These are phyloP conservation scores for Eretmochelys imbricata DNA, from an alignment of 2,113 vertebrate species.

Conservation along the genomic window DNA sequence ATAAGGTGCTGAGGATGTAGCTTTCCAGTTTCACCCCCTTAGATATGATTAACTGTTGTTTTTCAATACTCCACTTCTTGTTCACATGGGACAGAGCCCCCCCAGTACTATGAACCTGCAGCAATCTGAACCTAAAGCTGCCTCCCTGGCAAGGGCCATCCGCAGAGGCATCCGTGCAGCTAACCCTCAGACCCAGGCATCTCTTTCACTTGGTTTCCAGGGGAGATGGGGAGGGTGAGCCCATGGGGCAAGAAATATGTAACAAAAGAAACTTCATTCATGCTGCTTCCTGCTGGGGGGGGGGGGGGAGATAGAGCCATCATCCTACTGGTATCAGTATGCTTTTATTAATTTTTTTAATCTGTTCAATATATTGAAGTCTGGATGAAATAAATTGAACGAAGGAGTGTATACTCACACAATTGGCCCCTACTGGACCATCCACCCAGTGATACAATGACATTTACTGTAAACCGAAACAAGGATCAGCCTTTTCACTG, in stretches of 20 bases:
- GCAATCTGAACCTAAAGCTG: not conserved
- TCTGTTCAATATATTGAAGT: not conserved
- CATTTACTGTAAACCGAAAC: not conserved
- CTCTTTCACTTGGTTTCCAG: not conserved
- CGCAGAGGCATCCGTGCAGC: not conserved
- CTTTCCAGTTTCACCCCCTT: not conserved
- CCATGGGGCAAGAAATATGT: not conserved
- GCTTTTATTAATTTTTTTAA: not conserved
- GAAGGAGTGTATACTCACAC: not conserved
- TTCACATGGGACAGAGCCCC: not conserved
- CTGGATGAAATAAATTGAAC: not conserved
- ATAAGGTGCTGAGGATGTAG: not conserved
- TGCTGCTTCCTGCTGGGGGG: not conserved
- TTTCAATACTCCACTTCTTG: not conserved
- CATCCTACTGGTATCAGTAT: not conserved
- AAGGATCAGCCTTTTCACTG: not conserved
- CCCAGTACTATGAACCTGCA: not conserved
- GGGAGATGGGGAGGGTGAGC: not conserved
- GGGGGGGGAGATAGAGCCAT: not conserved
- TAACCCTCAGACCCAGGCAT: not conserved
- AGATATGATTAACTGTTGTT: slow-evolving; percentile 41
- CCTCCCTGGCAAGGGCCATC: not conserved
- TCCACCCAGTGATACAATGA: not conserved
- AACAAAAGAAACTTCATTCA: slow-evolving; percentile 53
- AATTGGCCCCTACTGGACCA: not conserved